A percentile compares a stretch with the other conserved stretches of the same genome.
phyloP scores from a whole-genome alignment of 2,888 invertebrate species.

The Chydorus sphaericus region DNA sequence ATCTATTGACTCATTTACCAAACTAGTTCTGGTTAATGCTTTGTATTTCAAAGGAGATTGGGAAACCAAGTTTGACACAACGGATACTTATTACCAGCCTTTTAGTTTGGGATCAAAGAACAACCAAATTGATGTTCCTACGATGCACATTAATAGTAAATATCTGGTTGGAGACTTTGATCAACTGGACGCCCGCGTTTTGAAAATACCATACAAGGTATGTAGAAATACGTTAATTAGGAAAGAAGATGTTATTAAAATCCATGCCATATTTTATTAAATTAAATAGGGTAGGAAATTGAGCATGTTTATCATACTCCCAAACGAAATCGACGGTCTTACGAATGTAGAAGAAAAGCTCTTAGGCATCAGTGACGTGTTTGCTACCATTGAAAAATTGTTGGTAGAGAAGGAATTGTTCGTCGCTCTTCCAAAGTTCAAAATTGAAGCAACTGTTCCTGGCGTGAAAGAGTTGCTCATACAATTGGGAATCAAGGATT shows the following conservation, averaged over 20 bases:
- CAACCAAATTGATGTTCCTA: constrained; percentile 48
- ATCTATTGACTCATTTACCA: constrained; percentile 39
- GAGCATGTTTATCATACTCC: constrained; percentile 60
- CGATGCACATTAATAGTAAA: constrained; percentile 51
- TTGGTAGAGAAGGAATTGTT: no score
- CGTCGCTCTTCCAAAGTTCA: constrained; percentile 62
- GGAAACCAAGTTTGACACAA: constrained; percentile 30
- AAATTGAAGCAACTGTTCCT: constrained; percentile 55
- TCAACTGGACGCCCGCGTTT: constrained; percentile 44
- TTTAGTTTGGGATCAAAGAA: constrained; percentile 8
- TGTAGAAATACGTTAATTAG: no score
- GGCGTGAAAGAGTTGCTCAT: constrained; percentile 35
- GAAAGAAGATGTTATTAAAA: no score
- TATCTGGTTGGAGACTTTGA: constrained; percentile 44
- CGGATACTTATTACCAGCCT: constrained; percentile 12
- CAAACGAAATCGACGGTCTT: constrained; percentile 50
- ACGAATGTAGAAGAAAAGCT: constrained; percentile 42
- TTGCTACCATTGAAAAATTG: constrained; percentile 33
- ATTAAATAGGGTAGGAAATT: constrained; percentile 41
- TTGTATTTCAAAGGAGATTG: constrained; percentile 75
- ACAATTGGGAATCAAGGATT: constrained; percentile 52
- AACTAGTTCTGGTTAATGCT: constrained; percentile 64
- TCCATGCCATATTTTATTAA: no score
- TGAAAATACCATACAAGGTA: constrained; percentile 57
- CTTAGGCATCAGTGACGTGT: constrained; percentile 34